These are phyloP conservation scores for Meiosimyza decipiens DNA, from an alignment of 2,888 invertebrate species.

Conservation along the genomic window DNA sequence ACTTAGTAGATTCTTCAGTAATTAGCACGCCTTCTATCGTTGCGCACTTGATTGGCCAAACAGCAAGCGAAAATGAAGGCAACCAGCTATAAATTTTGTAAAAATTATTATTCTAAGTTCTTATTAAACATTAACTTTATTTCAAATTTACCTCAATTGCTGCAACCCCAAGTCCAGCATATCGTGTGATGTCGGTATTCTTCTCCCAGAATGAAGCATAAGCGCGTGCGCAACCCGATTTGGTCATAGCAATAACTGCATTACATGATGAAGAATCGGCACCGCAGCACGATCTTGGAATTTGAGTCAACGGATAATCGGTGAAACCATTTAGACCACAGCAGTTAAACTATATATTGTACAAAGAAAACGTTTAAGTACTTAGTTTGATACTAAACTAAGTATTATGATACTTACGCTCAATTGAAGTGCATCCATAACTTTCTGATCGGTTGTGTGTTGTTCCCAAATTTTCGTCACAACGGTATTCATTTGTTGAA, in stretches of 20 bases:
- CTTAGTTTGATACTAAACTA: not conserved
- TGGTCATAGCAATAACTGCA: constrained; percentile 43
- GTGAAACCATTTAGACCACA: constrained; percentile 56
- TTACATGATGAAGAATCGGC: constrained; percentile 50
- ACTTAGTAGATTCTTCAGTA: constrained; percentile 64
- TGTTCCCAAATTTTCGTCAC: constrained; percentile 67
- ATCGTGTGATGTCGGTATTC: constrained; percentile 70
- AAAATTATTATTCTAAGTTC: constrained; percentile 3
- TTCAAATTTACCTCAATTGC: constrained; percentile 73
- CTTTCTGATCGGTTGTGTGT: constrained; percentile 47
- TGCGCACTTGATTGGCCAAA: constrained; percentile 86
- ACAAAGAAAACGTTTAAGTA: not conserved
- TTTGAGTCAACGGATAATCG: constrained; percentile 49
- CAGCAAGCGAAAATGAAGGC: constrained; percentile 88
- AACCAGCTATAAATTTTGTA: constrained; percentile 69
- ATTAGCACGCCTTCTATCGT: constrained; percentile 78
- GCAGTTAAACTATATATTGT: constrained; percentile 53
- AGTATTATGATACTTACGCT: constrained; percentile 50
- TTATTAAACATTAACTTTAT: not conserved
- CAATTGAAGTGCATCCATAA: constrained; percentile 57
- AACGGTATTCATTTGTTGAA: constrained; percentile 68
- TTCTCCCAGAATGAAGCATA: constrained; percentile 65
- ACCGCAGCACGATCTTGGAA: constrained; percentile 61
- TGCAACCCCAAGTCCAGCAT: constrained; percentile 77
- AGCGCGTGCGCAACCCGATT: constrained; percentile 54